Base-by-base conservation (phyloP, 2,888 invertebrate genomes). In the Euphydryas editha region DNA sequence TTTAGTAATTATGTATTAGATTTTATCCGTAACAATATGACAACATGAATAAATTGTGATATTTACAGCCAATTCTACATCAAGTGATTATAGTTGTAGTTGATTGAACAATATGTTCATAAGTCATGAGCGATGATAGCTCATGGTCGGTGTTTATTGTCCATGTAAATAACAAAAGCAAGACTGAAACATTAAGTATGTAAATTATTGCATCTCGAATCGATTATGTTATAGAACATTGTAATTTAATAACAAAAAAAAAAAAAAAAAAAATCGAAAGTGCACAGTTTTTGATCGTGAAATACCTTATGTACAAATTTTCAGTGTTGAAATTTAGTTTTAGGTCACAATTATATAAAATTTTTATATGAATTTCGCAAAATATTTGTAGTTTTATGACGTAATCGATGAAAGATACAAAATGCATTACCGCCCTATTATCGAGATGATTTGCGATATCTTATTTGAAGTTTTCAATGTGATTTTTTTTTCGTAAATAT, bases 141-240 rank as follows among this genome's bases (percentile, higher is more conserved):
- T 61, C 47, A 37, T 37, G 67, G 55, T 63, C 59, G 65, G 44
- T 68, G 62, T 56, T 67, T 63, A 64, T 76, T 81, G 89, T 88
- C 87, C 88, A 87, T 88, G 87, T 90, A 89, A 79, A 88, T 89
- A 87, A 84, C 78, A 81, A 85, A 87, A 82, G 88, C 84, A 92
- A 92, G 91, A 91, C 90, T 91, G 90, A 76, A 65, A 63, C 55
- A 64, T 67, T 30, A 65, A 63, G 61, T 68, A 65, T 71, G 67
- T 64, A 69, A 54, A 62, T 46, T 62, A 67, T 59, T 59, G 58
- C 44, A n/a, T 39, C 58, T 51, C n/a, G 46, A 39, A 20, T 68
- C 54, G 58, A 70, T 68, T 62, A 63, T 63, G 60, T 68, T 49
- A 54, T 17, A 54, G n/a, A 24, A 36, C 42, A 4, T 7, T 20